Conservation (phyloP, 2,888 invertebrate genomes). For the Allophyes oxyacanthae region DNA sequence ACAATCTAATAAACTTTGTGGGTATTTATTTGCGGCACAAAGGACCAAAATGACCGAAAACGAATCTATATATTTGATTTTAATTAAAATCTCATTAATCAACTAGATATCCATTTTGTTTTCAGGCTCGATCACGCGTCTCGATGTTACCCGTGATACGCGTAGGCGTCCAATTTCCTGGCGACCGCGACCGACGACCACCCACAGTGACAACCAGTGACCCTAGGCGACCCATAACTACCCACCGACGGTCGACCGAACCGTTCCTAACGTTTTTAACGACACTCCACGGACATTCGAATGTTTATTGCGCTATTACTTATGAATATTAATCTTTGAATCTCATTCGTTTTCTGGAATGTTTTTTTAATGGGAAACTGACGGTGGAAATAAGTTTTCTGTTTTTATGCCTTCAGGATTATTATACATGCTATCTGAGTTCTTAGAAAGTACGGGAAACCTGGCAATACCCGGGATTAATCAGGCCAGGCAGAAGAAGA, state of each 20-base stretch:
- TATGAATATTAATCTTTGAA: slow-evolving; percentile 41
- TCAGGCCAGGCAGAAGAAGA: too few relatives aligned
- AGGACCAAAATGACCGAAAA: too few relatives aligned
- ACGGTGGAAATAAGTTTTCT: background rate
- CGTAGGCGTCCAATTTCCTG: slow-evolving; percentile 51
- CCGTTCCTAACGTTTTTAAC: slow-evolving; percentile 42
- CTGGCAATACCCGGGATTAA: too few relatives aligned
- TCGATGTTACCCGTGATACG: slow-evolving; percentile 39
- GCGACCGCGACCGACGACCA: slow-evolving; percentile 15
- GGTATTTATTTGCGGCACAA: too few relatives aligned
- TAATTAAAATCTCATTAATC: too few relatives aligned
- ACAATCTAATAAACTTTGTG: too few relatives aligned
- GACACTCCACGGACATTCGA: slow-evolving; percentile 25
- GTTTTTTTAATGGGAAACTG: slow-evolving; percentile 12
- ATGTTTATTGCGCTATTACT: slow-evolving; percentile 45
- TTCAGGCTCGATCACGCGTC: slow-evolving; percentile 4
- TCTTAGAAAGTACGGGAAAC: too few relatives aligned
- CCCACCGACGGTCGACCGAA: slow-evolving; percentile 13
- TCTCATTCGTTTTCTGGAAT: slow-evolving; percentile 9
- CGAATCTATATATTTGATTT: too few relatives aligned
- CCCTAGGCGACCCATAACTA: slow-evolving; percentile 15
- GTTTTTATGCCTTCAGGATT: background rate
- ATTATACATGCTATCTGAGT: too few relatives aligned
- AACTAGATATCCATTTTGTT: too few relatives aligned
- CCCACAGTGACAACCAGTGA: slow-evolving; percentile 19